Evolutionary conservation across 2,888 invertebrate species (phyloP).

Genomic region (Amphipoea oculea): DNA sequence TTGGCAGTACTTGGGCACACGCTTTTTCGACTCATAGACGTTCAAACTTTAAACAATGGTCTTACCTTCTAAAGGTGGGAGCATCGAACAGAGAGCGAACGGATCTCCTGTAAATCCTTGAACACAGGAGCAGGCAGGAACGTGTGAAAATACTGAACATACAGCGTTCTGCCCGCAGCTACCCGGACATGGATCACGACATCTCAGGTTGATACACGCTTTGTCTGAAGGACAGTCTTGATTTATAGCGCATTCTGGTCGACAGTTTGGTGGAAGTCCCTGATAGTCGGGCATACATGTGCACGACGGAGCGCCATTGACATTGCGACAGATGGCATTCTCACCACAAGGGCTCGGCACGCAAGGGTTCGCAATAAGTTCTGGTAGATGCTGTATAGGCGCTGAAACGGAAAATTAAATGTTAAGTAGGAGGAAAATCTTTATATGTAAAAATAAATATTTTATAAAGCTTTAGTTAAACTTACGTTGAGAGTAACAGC

Average conservation of each 20-base stretch:
- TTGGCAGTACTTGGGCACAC: neutral
- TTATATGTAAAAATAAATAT: neutral
- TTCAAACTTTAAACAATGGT: neutral
- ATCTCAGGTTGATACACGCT: slow-evolving; percentile 94
- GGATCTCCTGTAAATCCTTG: slow-evolving; percentile 95
- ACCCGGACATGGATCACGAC: slow-evolving; percentile 93
- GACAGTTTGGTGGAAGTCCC: slow-evolving; percentile 93
- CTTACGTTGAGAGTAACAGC: slow-evolving; percentile 91
- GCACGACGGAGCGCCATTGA: slow-evolving; percentile 92
- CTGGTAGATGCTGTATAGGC: slow-evolving; percentile 71
- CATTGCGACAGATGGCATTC: slow-evolving; percentile 91
- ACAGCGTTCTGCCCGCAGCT: slow-evolving; percentile 92
- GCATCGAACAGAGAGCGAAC: slow-evolving; percentile 91
- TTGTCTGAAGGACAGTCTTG: slow-evolving; percentile 93
- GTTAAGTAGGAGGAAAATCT: slow-evolving; percentile 7
- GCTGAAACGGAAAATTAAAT: slow-evolving; percentile 66
- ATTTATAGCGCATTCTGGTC: slow-evolving; percentile 93
- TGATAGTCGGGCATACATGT: slow-evolving; percentile 92
- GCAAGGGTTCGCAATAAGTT: slow-evolving; percentile 91
- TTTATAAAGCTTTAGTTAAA: slow-evolving; percentile 33
- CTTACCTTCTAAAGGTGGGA: slow-evolving; percentile 86
- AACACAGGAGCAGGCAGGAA: slow-evolving; percentile 92
- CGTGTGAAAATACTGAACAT: slow-evolving; percentile 92
- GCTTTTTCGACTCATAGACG: neutral
- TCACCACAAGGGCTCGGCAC: slow-evolving; percentile 93